Base-by-base conservation (phyloP, 2,888 invertebrate species). In the Conistra vaccinii region DNA sequence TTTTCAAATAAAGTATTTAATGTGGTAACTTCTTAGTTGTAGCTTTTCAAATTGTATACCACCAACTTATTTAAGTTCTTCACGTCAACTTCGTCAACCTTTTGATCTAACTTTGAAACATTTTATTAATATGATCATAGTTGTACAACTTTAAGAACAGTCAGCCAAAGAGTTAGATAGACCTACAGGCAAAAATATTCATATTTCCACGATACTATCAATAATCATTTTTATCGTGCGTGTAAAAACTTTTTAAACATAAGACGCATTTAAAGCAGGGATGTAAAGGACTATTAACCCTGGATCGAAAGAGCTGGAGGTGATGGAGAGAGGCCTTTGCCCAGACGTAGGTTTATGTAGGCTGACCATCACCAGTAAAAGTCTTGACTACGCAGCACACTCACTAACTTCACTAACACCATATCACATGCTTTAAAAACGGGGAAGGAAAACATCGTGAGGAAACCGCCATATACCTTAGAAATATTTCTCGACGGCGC, bases 61-160 rank as follows among this genome's bases (percentile, higher is more conserved):
- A 14, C 1, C 4, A 35, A 17, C 1, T 17, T n/a, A 35, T 35
- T 23, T 14, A 23, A 3, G 48, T 17, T 10, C 3, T 60, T 35
- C 1, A 26, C 9, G 26, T 23, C 14, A 26, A 1, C 3, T 2
- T 62, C 39, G 17, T 39, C 17, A n/a, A 62, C 0, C 0, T 39
- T 29, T 70, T 42, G 20, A 20, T 45, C 42, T n/a, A 45, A 35
- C 62, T 23, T 23, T 6, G 12, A n/a, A 45, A 12, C 23, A n/a
- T 26, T 62, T 57, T 57, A 73, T 57, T 62, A 53, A 57, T 1
- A 23, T 48, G 12, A 73, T 69, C 29, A 55, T 17, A 53, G 39
- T n/a, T 17, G 4, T 29, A 17, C 17, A 17, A 26, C 26, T 55
- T 55, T 17, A 70, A 12, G 45, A 29, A 53, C 35, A 39, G 57